Evolutionary conservation across 37 sponge, comb jelly and placozoan species (phyloP), one percentile per base, ranked within the genome.

Genomic region (Halisarca cf. caerulea): DNA sequence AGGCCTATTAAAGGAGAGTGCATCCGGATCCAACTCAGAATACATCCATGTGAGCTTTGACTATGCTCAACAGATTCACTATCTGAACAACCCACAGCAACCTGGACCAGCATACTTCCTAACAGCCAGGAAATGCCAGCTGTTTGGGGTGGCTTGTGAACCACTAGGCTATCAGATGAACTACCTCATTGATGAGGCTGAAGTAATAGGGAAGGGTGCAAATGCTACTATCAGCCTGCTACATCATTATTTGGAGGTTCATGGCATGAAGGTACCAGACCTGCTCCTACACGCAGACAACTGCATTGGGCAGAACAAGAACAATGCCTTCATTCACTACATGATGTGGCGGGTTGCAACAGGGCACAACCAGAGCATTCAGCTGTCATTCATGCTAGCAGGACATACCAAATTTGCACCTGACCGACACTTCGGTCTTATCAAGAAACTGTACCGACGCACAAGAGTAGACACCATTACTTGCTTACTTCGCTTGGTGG

Each of bases 41-140:
- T 2, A n/a, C 23, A 80, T 80, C 59, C 80, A 58, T 33, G 54
- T 58, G 25, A 80, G 80, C 59, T 80, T 58, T 80, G 80, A 80
- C 32, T 57, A 58, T 18, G 36, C 80, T 4, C 80, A 58, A 11
- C 59, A 34, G 3, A 11, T 80, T 9, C 80, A 80, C 25, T 58
- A 33, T 33, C 83, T 69, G 15, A 45, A 7, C 24, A 62, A 82
- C 41, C 69, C 83, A 25, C 68, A 45, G 28, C 83, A 82, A 23
- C 83, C 83, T 35, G 69, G 83, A 39, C 69, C 83, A 54, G 70
- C 70, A 4, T 82, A 64, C 35, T 82, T 82, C 51, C 23, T 54
- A 20, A 27, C 83, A 3, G 51, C 68, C 3, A 38, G 69, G 23
- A 82, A 66, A 64, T 80, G 80, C 25, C 51, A 57, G 59, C 43